Conservation (phyloP, 2,888 invertebrate species). For the Hoplodrina ambigua region DNA sequence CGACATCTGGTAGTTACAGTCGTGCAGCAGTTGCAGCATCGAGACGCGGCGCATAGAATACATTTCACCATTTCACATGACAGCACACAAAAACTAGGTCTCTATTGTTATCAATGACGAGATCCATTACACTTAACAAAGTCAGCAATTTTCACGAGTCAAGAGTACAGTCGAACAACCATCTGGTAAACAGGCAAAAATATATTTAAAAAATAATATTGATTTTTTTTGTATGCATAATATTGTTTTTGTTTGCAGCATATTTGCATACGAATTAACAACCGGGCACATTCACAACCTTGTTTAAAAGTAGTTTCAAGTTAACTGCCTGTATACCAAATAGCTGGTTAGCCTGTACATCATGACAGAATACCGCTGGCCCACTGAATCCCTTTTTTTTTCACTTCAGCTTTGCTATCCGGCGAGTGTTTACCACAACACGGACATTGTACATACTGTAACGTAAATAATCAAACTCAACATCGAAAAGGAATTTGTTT, state of each 20-base stretch:
- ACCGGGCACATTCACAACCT: neutral
- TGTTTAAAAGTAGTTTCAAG: neutral
- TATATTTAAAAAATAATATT: neutral
- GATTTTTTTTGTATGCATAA: neutral
- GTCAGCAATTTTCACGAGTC: constrained; percentile 24
- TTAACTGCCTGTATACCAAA: neutral
- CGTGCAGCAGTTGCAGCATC: constrained; percentile 67
- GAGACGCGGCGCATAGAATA: constrained; percentile 66
- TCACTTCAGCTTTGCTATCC: constrained; percentile 73
- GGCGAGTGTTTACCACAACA: constrained; percentile 81
- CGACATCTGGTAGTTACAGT: constrained; percentile 65
- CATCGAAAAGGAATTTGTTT: constrained; percentile 83
- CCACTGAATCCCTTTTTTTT: constrained; percentile 52
- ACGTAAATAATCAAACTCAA: constrained; percentile 81
- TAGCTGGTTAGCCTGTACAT: constrained; percentile 5
- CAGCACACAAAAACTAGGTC: constrained; percentile 43
- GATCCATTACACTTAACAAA: constrained; percentile 42
- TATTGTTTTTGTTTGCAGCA: too few relatives aligned
- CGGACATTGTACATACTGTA: constrained; percentile 73
- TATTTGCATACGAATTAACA: neutral
- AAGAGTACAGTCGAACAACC: constrained; percentile 9
- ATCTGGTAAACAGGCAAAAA: neutral
- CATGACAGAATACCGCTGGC: constrained; percentile 42
- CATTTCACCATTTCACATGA: constrained; percentile 68
- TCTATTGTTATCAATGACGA: constrained; percentile 42